phyloP scores from a whole-genome alignment of 2,797 vertebrate species.

The Acanthopagrus latus region DNA sequence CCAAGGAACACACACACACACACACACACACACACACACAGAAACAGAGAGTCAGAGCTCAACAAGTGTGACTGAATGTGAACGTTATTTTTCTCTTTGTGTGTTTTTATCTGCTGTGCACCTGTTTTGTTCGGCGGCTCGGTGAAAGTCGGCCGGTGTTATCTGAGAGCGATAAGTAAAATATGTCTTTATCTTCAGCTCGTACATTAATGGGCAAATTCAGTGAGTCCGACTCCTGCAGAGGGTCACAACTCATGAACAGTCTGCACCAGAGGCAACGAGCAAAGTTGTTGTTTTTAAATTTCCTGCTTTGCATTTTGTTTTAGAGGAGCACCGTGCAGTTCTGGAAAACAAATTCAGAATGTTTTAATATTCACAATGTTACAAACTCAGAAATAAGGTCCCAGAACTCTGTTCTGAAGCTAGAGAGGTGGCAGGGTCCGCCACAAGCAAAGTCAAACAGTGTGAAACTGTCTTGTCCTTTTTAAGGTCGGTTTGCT shows the following conservation, averaged over 20 bases:
- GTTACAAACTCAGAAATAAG: too few species aligned
- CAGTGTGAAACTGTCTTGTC: too few species aligned
- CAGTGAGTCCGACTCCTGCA: background rate
- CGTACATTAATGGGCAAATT: conserved; percentile 15
- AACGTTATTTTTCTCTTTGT: conserved; percentile 53
- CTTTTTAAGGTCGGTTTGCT: too few species aligned
- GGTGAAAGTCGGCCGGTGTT: conserved; percentile 29
- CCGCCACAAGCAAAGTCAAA: too few species aligned
- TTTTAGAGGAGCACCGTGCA: too few species aligned
- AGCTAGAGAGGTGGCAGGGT: too few species aligned
- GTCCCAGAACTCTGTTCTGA: too few species aligned
- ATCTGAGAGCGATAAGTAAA: conserved; percentile 37
- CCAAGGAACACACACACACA: conserved; percentile 52
- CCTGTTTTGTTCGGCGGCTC: conserved; percentile 48
- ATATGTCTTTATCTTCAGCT: conserved; percentile 22
- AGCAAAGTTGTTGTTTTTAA: background rate
- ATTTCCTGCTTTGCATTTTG: too few species aligned
- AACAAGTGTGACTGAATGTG: conserved; percentile 45
- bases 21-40: conserved; percentile 38
- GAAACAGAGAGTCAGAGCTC: conserved; percentile 36
- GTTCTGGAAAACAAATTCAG: too few species aligned
- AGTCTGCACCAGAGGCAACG: too few species aligned
- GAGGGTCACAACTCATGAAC: background rate
- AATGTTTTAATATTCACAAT: too few species aligned
- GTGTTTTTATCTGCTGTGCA: conserved; percentile 55